These are phyloP conservation scores for Vombatus ursinus DNA, from an alignment of 2,113 vertebrate species.

Conservation along the genomic window DNA sequence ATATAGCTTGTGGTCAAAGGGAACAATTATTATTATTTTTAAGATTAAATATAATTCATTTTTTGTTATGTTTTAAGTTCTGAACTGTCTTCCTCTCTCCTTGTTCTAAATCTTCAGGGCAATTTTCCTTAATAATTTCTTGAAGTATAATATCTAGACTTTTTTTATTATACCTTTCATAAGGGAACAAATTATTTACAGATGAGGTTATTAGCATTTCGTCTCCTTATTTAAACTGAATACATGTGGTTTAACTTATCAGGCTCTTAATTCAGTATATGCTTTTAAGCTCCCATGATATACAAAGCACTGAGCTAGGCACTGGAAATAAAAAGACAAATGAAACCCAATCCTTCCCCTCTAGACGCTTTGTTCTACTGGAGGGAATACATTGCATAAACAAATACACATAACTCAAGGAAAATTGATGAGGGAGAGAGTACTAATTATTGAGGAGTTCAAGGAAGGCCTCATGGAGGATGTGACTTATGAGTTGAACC, in stretches of 20 bases:
- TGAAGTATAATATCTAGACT: not conserved
- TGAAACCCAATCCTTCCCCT: not conserved
- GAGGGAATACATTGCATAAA: conserved; percentile 31
- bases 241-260: not conserved
- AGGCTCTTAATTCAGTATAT: not conserved
- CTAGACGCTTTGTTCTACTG: not conserved
- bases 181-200: not conserved
- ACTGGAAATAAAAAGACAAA: not conserved
- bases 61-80: not conserved
- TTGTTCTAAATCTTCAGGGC: not conserved
- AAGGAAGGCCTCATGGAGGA: not conserved
- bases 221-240: not conserved
- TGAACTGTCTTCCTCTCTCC: not conserved
- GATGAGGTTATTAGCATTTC: not conserved
- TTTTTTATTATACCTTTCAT: not conserved
- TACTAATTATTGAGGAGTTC: not conserved
- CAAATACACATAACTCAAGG: conserved; percentile 13
- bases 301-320: not conserved
- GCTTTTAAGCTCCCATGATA: not conserved
- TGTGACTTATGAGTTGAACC: not conserved
- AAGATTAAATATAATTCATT: not conserved
- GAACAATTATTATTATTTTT: not conserved
- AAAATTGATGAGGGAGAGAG: not conserved
- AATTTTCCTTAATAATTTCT: not conserved
- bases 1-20: not conserved